Conservation (phyloP, 2,888 invertebrate genomes). For the Tenodera sinensis region DNA sequence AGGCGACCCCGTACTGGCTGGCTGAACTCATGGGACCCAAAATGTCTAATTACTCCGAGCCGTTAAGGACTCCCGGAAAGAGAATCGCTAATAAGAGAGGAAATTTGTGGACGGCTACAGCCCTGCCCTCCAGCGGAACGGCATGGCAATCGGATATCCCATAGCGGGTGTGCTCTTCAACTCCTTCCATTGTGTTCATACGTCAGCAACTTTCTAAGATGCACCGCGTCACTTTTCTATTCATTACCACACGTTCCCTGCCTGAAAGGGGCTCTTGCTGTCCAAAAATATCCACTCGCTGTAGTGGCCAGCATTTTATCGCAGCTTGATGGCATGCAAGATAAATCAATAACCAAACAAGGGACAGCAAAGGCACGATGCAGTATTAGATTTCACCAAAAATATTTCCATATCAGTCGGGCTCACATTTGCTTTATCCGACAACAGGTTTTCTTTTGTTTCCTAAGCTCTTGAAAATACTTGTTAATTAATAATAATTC, state of each 20-base stretch:
- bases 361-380: too few species aligned
- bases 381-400: too few species aligned
- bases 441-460: too few species aligned
- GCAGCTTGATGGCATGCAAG: too few species aligned
- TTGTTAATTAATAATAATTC: too few species aligned
- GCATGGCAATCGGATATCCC: not conserved
- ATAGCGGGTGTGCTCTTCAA: not conserved
- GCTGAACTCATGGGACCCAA: not conserved
- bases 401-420: too few species aligned
- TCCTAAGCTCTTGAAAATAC: too few species aligned
- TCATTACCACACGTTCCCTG: not conserved
- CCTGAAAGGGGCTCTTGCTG: too few species aligned
- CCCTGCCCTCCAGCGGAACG: not conserved
- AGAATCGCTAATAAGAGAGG: not conserved
- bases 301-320: too few species aligned
- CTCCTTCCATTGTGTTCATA: not conserved
- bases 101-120: not conserved
- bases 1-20: not conserved
- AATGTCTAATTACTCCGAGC: not conserved
- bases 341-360: too few species aligned
- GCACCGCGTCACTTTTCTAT: not conserved
- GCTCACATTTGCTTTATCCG: too few species aligned
- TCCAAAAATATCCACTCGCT: too few species aligned
- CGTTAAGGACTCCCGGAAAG: not conserved
- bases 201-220: not conserved